These are phyloP conservation scores for Rhinichthys osculus DNA, from an alignment of 2,797 vertebrate genomes.

Conservation along the genomic window DNA sequence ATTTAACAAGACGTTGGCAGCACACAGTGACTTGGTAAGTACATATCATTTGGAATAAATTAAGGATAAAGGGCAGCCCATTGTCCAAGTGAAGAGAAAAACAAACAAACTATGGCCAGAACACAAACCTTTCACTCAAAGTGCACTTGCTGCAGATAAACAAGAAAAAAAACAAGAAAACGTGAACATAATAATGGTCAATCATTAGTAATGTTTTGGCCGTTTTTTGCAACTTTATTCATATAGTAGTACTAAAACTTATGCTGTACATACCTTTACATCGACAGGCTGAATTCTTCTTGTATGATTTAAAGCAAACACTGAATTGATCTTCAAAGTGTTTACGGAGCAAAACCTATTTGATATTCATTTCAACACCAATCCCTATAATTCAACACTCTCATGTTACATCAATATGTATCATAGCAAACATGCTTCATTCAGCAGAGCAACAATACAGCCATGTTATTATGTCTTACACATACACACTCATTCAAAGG, in stretches of 20 bases:
- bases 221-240: background rate
- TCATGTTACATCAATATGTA: slow-evolving; percentile 24
- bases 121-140: background rate
- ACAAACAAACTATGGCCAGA: slow-evolving; percentile 17
- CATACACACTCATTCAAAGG: background rate
- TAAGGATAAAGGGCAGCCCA: background rate
- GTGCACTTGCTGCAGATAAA: background rate
- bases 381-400: background rate
- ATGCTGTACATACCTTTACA: background rate
- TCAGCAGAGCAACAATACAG: slow-evolving; percentile 31
- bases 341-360: slow-evolving; percentile 16
- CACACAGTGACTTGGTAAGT: slow-evolving; percentile 32
- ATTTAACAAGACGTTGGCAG: slow-evolving; percentile 10
- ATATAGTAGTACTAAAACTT: background rate
- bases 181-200: background rate
- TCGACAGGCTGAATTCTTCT: background rate
- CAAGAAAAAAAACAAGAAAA: background rate
- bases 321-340: background rate
- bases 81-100: slow-evolving; percentile 30
- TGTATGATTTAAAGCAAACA: slow-evolving; percentile 7
- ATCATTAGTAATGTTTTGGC: background rate
- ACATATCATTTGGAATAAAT: slow-evolving; percentile 28
- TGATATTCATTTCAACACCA: slow-evolving; percentile 7
- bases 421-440: slow-evolving; percentile 32
- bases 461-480: slow-evolving; percentile 23